Conservation (phyloP, 2,888 invertebrate genomes). For the Hesperia comma region DNA sequence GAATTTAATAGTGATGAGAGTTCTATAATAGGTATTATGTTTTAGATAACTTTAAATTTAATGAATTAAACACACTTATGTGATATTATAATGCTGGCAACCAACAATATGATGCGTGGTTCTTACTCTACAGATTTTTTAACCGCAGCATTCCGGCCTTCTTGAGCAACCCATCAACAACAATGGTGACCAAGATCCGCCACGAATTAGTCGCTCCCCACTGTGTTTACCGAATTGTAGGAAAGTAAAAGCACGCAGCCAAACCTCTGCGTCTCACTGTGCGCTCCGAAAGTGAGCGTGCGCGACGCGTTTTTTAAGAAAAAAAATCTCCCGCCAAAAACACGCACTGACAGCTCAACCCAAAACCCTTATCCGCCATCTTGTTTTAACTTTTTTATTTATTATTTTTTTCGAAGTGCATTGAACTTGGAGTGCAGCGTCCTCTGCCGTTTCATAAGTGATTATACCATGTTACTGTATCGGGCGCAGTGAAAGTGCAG, state of each 20-base stretch:
- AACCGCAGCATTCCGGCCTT: conserved; percentile 4
- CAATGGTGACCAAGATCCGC: conserved; percentile 50
- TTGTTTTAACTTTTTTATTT: conserved; percentile 43
- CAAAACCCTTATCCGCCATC: conserved; percentile 46
- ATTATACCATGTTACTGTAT: conserved; percentile 68
- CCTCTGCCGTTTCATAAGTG: conserved; percentile 69
- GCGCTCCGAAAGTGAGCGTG: conserved; percentile 72
- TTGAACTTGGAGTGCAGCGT: conserved; percentile 74
- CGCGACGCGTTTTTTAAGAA: conserved; percentile 61
- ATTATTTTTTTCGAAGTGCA: conserved; percentile 57
- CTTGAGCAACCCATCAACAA: conserved; percentile 21
- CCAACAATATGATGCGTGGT: neutral
- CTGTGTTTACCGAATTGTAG: conserved; percentile 58
- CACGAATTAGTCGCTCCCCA: conserved; percentile 63
- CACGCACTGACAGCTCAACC: conserved; percentile 47
- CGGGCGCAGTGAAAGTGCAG: conserved; percentile 77
- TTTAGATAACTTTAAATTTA: too few species aligned
- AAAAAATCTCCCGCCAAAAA: conserved; percentile 66
- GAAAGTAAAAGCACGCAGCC: conserved; percentile 78
- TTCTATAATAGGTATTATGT: too few species aligned
- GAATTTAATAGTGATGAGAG: too few species aligned
- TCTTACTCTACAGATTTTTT: neutral
- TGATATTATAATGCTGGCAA: too few species aligned
- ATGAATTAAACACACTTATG: too few species aligned
- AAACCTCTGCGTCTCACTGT: conserved; percentile 67